phyloP scores from a whole-genome alignment of 1,140 invertebrate genomes.

The Elymnias hypermnestra region DNA sequence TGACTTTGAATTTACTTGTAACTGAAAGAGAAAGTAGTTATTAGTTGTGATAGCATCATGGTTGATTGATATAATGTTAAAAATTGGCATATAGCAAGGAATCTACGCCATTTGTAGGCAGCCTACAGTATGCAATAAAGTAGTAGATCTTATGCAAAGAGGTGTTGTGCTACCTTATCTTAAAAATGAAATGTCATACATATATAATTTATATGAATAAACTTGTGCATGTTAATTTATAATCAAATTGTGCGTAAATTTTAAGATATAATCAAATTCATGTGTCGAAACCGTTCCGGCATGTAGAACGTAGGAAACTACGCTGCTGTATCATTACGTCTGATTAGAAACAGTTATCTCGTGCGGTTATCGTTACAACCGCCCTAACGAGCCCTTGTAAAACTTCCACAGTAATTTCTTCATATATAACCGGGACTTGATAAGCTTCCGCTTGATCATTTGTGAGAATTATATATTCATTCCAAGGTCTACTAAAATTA shows the following conservation, averaged over 20 bases:
- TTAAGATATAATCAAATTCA: not conserved
- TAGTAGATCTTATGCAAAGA: too few species aligned
- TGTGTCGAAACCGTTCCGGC: slow-evolving; percentile 2
- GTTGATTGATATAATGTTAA: too few species aligned
- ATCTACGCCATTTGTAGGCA: too few species aligned
- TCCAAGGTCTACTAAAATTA: slow-evolving; percentile 24
- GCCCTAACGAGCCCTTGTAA: slow-evolving; percentile 61
- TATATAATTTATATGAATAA: too few species aligned
- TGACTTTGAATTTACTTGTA: too few species aligned
- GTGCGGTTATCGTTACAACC: slow-evolving; percentile 57
- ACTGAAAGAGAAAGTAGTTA: too few species aligned
- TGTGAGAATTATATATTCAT: slow-evolving; percentile 45
- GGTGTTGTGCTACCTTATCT: too few species aligned
- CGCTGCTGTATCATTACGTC: slow-evolving; percentile 48
- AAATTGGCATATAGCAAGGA: too few species aligned
- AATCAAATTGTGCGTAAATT: not conserved
- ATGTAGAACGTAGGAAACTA: slow-evolving; percentile 17
- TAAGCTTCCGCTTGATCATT: slow-evolving; percentile 54
- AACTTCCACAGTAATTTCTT: slow-evolving; percentile 58
- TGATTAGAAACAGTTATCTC: slow-evolving; percentile 68
- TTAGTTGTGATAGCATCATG: too few species aligned
- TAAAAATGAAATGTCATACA: too few species aligned
- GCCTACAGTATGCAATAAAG: too few species aligned
- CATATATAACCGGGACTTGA: slow-evolving; percentile 46
- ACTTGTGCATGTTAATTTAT: too few species aligned